phyloP scores from a whole-genome alignment of 2,113 vertebrate species.

The Thermophis baileyi region DNA sequence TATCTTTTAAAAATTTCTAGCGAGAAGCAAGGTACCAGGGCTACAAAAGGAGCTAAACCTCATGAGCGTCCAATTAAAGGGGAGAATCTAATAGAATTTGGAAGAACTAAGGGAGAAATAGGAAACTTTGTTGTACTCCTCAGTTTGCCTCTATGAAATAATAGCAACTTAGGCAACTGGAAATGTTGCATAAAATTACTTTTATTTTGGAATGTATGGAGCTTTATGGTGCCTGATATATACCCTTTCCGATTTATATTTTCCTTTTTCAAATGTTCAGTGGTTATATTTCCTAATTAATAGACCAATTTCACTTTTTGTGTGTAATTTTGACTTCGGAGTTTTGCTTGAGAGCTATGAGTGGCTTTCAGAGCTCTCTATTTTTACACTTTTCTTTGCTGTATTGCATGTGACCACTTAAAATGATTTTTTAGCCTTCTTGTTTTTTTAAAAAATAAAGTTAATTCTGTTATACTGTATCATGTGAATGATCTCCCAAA shows the following conservation, averaged over 20 bases:
- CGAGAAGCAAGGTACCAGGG: neutral
- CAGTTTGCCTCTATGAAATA: neutral
- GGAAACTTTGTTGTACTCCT: neutral
- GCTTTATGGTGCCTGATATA: neutral
- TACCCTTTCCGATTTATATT: neutral
- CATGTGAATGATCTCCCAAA: neutral
- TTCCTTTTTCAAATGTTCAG: neutral
- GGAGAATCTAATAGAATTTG: neutral
- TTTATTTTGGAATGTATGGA: neutral
- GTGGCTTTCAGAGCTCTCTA: neutral
- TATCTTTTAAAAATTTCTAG: neutral
- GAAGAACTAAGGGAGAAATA: neutral
- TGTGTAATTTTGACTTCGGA: neutral
- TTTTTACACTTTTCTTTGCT: neutral
- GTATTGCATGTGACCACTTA: neutral
- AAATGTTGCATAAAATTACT: neutral
- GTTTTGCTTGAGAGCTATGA: neutral
- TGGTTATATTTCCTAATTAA: neutral
- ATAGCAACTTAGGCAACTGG: neutral
- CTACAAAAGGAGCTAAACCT: neutral
- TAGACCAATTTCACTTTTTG: neutral
- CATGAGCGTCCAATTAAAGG: neutral
- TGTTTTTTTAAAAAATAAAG: neutral
- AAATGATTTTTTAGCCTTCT: neutral
- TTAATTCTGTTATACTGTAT: neutral